Evolutionary conservation across 2,113 vertebrate species (phyloP).

Genomic region (Fregata magnificens): DNA sequence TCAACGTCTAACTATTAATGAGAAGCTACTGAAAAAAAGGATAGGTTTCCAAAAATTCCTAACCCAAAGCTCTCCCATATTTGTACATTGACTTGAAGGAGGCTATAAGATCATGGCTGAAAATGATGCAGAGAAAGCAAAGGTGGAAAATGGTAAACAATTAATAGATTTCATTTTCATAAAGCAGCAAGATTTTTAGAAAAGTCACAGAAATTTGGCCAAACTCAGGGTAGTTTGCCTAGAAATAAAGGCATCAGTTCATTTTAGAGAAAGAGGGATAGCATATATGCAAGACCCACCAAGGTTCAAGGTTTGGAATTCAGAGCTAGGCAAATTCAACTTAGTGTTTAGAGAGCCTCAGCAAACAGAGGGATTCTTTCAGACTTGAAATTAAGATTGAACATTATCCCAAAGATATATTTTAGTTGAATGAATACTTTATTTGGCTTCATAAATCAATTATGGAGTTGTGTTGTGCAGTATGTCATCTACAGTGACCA

Average conservation of each 20-base stretch:
- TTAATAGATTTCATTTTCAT: not conserved
- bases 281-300: not conserved
- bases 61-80: not conserved
- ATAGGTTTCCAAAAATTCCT: not conserved
- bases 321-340: not conserved
- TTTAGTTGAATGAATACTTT: not conserved
- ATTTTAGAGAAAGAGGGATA: not conserved
- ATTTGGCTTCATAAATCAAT: not conserved
- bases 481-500: not conserved
- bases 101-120: not conserved
- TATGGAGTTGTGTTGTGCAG: not conserved
- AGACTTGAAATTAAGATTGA: not conserved
- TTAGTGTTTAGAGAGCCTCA: not conserved
- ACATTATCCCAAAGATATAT: not conserved
- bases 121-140: not conserved
- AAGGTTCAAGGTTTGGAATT: not conserved
- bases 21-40: not conserved
- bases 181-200: not conserved
- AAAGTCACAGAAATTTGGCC: not conserved
- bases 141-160: not conserved
- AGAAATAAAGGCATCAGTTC: not conserved
- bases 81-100: not conserved
- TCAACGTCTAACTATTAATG: not conserved
- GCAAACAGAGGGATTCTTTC: not conserved
- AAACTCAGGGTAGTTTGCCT: not conserved